Evolutionary conservation across 2,113 vertebrate genomes (phyloP).

Genomic region (Isurus oxyrinchus): DNA sequence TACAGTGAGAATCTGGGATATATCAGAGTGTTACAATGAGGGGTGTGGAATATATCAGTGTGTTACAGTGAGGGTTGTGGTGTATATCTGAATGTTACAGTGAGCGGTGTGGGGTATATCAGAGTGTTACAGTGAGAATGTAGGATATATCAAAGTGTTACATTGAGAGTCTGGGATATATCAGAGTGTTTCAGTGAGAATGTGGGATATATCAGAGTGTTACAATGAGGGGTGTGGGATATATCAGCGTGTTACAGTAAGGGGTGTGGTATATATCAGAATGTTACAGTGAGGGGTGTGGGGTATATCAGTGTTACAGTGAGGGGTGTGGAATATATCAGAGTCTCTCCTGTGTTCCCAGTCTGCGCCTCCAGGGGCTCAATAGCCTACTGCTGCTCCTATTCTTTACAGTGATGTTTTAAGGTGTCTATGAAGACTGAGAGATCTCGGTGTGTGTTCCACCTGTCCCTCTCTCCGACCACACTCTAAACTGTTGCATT

Average conservation of each 20-base stretch:
- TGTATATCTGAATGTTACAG: background rate
- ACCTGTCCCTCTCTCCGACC: background rate
- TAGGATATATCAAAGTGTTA: background rate
- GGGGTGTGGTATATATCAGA: background rate
- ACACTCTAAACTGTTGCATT: no score
- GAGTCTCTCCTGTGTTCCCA: no score
- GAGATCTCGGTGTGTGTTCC: background rate
- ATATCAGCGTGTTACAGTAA: background rate
- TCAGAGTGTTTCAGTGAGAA: background rate
- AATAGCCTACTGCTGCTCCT: background rate
- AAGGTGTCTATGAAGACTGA: background rate
- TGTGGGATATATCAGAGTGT: background rate
- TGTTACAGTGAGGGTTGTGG: background rate
- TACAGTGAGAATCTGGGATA: background rate
- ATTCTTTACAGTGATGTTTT: background rate
- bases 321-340: background rate
- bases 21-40: background rate
- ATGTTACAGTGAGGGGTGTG: background rate
- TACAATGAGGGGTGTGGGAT: background rate
- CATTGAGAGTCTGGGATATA: background rate
- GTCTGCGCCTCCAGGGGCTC: background rate
- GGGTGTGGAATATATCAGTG: background rate
- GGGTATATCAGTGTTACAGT: background rate
- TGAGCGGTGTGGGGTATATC: background rate
- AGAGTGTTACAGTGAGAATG: background rate